Evolutionary conservation across 1,140 invertebrate species (phyloP), one percentile per base, ranked within the genome.

Genomic region (Meteorus sp.): DNA sequence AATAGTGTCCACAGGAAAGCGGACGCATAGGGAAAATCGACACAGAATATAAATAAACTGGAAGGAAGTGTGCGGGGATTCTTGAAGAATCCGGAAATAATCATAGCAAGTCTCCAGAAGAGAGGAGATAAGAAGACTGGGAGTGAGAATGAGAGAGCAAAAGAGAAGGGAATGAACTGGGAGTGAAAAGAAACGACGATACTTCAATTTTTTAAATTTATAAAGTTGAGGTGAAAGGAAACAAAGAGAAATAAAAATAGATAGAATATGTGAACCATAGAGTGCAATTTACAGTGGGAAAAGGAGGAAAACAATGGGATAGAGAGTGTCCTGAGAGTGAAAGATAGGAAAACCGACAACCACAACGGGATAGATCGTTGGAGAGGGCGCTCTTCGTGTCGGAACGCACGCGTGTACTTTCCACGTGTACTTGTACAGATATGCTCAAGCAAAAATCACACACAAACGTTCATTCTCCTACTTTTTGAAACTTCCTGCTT

Each of bases 381-480:
- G 47, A 39, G 51, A 59, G 27, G 45, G 52, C 50, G 43, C 33
- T 31, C 55, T 29, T 45, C 35, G 48, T 52, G 44, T 47, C 45
- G 47, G 37, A 35, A 55, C 61, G 54, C 44, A 57, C 54, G 61
- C 52, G 53, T 59, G 57, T n/a, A n/a, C n/a, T n/a, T 25, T 63
- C 52, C 61, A 63, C 61, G 61, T 63, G 61, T 61, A 60, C 41
- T 50, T 61, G 25, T 52, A 27, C 11, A 47, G 35, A 37, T 54
- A 25, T 41, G 25, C 52, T 55, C 3, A 45, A 52, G 41, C 17
- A 25, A 61, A 47, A 53, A 25, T 20, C 39, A 43, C 27, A 48
- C 47, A 54, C 27, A 35, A 55, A 47, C 4, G 29, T 27, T 27
- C 19, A 19, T 27, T 27, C 13, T 37, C 19, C 9, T 11, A 31